Percentiles rank a stretch among this genome's conserved stretches.
phyloP scores from a whole-genome alignment of 1,140 invertebrate species.

The Orchestia grillus region DNA sequence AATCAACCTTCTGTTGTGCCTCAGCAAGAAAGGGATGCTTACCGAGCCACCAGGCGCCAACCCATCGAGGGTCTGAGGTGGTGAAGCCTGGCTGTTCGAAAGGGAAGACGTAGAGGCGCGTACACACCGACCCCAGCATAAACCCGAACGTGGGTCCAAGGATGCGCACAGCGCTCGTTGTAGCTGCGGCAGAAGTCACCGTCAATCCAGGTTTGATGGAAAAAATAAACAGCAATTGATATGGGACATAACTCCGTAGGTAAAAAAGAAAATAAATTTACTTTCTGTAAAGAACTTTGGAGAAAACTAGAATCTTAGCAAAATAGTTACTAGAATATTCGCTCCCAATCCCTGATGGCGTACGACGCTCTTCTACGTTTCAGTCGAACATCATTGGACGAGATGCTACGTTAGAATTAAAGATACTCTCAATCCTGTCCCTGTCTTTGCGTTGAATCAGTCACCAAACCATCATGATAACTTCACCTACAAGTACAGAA shows the following conservation, averaged over 20 bases:
- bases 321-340: not conserved
- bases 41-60: slow-evolving; percentile 93
- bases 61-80: slow-evolving; percentile 88
- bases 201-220: not conserved
- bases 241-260: not conserved
- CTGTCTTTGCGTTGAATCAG: too few relatives aligned
- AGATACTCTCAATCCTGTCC: not conserved
- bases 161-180: slow-evolving; percentile 91
- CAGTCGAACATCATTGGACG: not conserved
- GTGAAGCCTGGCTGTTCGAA: slow-evolving; percentile 81
- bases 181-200: slow-evolving; percentile 76
- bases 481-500: too few relatives aligned
- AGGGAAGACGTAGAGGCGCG: slow-evolving; percentile 87
- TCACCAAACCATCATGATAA: too few relatives aligned
- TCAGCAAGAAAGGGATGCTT: slow-evolving; percentile 69
- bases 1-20: too few relatives aligned
- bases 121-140: slow-evolving; percentile 90
- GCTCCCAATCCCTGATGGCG: not conserved
- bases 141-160: slow-evolving; percentile 91
- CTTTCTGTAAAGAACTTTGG: not conserved
- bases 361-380: not conserved
- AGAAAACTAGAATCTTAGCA: not conserved
- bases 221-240: not conserved
- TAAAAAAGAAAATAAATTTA: not conserved
- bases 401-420: not conserved